Base-by-base conservation (phyloP, 2,888 invertebrate species). In the Cistogaster globosa region DNA sequence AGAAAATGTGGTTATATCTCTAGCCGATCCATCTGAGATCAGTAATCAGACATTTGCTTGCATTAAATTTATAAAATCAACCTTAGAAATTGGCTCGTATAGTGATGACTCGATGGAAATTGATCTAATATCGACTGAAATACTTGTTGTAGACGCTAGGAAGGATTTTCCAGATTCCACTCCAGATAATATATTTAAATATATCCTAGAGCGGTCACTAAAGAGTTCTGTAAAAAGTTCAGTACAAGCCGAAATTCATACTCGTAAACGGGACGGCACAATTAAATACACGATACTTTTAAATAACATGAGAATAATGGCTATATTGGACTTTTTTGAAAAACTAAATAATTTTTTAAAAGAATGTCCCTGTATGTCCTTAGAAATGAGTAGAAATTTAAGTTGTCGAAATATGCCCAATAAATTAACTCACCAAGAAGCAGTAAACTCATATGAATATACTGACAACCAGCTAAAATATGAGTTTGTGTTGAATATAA, bases 291-390 rank as follows among this genome's bases (percentile, higher is more conserved):
- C 98, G 2, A 95, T 98, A 86, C 93, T 98, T 62, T 93, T 99
- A 74, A 98, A 98, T 93, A 98, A 98, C 91, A 98, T 98, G 98
- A 94, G 98, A 53, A 93, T 99, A 79, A 97, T 98, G 95, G 97
- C 97, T 1, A 96, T 98, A 86, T 94, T 98, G 88, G 98, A 98
- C 93, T 99, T 98, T 97, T 96, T 98, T 95, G 96, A 97, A 91
- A 95, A 96, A 9, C 95, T 97, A 0, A 94, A 95, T 88, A 96
- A 97, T 90, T 98, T 97, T 92, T 93, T 98, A 71, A 93, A 95
- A 90, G 94, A 92, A 76, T 88, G 90, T 12, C 87, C 88, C 0
- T 67, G 87, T n/a, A 85, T 57, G 72, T 60, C 84, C 6, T 74
- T 87, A 1, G 53, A 42, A 77, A 78, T 62, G 76, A 78, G 16